These are phyloP conservation scores for Cardinalis cardinalis DNA, from an alignment of 2,113 vertebrate species.

Conservation along the genomic window DNA sequence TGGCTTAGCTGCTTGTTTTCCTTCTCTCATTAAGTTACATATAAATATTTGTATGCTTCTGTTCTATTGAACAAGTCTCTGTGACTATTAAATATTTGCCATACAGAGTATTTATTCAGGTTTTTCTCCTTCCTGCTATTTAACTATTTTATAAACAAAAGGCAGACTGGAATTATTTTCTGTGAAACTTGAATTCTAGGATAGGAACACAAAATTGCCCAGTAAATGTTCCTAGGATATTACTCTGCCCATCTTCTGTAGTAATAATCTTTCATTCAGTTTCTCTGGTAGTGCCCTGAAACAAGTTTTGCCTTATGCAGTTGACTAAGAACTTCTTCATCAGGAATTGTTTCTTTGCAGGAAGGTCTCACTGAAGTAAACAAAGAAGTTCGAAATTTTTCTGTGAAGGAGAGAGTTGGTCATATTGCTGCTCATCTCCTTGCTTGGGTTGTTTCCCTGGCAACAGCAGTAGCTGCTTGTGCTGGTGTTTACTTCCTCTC, in stretches of 20 bases:
- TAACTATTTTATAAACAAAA: neutral
- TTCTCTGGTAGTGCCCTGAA: neutral
- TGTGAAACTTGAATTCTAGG: neutral
- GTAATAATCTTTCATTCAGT: neutral
- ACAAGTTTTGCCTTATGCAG: neutral
- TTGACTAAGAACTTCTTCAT: neutral
- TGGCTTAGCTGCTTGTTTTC: neutral
- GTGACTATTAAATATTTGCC: neutral
- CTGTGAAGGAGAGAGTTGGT: conserved; percentile 60
- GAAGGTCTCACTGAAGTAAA: conserved; percentile 81
- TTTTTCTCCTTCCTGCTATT: neutral
- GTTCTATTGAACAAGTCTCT: neutral
- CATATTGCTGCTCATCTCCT: conserved; percentile 64
- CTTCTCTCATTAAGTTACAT: neutral
- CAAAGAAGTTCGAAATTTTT: conserved; percentile 50
- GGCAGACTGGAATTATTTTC: neutral
- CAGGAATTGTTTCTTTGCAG: conserved; percentile 61
- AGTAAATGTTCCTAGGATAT: neutral
- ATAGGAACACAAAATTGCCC: neutral
- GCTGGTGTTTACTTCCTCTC: conserved; percentile 81
- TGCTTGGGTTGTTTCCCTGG: conserved; percentile 79
- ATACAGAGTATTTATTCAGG: neutral
- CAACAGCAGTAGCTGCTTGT: conserved; percentile 74
- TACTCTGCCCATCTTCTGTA: neutral
- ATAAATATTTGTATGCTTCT: neutral